Percentiles rank a stretch among this genome's conserved stretches.
Conservation (phyloP, 2,888 invertebrate genomes). For the Sphaeridia pumilis region DNA sequence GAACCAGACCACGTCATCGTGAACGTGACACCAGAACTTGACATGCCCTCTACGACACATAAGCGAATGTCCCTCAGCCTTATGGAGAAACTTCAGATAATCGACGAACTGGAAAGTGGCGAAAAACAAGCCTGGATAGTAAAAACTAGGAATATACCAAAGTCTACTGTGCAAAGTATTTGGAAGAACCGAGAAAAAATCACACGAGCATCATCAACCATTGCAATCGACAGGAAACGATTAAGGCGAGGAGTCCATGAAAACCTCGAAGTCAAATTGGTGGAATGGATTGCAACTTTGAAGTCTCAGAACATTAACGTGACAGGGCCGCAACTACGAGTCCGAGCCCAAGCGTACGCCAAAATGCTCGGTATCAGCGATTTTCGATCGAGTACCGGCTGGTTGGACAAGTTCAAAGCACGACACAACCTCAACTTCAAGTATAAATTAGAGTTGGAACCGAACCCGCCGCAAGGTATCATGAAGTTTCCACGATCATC, state of each 20-base stretch:
- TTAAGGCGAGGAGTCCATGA: conserved; percentile 15
- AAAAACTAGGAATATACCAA: conserved; percentile 12
- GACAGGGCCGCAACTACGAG: conserved; percentile 22
- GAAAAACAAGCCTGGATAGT: conserved; percentile 18
- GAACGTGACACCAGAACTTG: neutral
- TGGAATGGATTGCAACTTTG: conserved; percentile 22
- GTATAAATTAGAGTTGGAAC: conserved; percentile 23
- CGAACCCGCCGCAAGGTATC: neutral
- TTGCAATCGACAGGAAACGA: conserved; percentile 15
- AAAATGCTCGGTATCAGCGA: conserved; percentile 15
- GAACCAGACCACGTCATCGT: too few relatives aligned
- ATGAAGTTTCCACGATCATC: neutral
- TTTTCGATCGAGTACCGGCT: conserved; percentile 36
- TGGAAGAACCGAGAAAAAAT: conserved; percentile 23
- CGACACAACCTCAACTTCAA: conserved; percentile 32
- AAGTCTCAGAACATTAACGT: conserved; percentile 38
- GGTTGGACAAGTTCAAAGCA: conserved; percentile 36
- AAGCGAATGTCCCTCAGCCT: conserved; percentile 10
- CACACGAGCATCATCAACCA: neutral
- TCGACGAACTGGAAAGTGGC: conserved; percentile 19
- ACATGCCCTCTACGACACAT: neutral
- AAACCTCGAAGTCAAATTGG: conserved; percentile 18
- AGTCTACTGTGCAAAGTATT: conserved; percentile 18
- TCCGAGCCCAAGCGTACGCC: conserved; percentile 22
- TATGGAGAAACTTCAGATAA: conserved; percentile 15